Conservation (phyloP, 2,797 vertebrate species). For the Tamandua tetradactyla region DNA sequence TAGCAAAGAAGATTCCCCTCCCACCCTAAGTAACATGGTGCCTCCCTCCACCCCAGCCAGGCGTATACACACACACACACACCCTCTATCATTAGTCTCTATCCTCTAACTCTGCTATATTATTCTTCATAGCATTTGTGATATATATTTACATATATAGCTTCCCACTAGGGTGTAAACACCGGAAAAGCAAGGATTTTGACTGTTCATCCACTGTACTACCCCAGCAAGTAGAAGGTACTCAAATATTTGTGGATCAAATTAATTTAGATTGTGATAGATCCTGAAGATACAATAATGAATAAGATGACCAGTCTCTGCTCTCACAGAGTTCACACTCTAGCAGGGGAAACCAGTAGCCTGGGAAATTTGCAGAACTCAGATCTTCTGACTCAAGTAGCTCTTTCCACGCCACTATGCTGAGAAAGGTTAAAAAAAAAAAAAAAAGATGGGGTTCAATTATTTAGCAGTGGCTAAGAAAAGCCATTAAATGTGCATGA, state of each 20-base stretch:
- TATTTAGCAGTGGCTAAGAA: background rate
- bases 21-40: background rate
- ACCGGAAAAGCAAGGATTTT: background rate
- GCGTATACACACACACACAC: too few species aligned
- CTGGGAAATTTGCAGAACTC: background rate
- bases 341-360: background rate
- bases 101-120: background rate
- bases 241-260: background rate
- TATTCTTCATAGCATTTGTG: background rate
- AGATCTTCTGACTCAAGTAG: background rate
- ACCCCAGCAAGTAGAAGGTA: background rate
- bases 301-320: background rate
- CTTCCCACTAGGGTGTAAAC: background rate
- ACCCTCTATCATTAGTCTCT: background rate
- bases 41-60: background rate
- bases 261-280: background rate
- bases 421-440: background rate
- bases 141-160: background rate
- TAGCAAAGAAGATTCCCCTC: background rate
- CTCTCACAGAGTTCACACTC: too few species aligned
- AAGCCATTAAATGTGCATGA: background rate
- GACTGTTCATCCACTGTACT: background rate
- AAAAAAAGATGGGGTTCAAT: background rate
- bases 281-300: background rate
- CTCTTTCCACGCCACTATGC: background rate